Percentiles rank a stretch among this genome's conserved stretches.
Evolutionary conservation across 2,888 invertebrate species (phyloP).

Genomic region (Zygothrica quintamaculata): DNA sequence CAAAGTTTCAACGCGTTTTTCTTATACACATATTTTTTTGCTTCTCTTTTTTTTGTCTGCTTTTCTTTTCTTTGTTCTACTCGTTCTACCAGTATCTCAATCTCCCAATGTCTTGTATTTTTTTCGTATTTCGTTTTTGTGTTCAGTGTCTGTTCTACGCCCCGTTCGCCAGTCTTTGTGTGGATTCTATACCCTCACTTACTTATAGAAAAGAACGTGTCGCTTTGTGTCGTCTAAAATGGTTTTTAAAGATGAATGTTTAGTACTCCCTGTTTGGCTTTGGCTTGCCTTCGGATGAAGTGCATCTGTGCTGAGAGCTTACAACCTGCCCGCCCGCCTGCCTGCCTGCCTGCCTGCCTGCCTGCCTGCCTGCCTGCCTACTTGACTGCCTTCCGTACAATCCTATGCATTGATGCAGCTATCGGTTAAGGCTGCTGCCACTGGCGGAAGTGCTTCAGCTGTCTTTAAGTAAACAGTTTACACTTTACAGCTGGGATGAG

Average conservation of each 20-base stretch:
- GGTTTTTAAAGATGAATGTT: slow-evolving; percentile 74
- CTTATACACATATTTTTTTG: background rate
- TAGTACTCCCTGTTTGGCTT: slow-evolving; percentile 48
- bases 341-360: slow-evolving; percentile 1
- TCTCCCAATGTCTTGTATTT: slow-evolving; percentile 28
- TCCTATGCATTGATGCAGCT: slow-evolving; percentile 54
- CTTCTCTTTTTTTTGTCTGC: background rate
- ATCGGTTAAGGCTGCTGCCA: background rate
- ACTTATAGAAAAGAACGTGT: slow-evolving; percentile 51
- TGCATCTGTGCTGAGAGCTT: slow-evolving; percentile 19
- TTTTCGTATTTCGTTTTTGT: slow-evolving; percentile 15
- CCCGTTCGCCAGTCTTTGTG: slow-evolving; percentile 29
- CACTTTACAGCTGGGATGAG: slow-evolving; percentile 47
- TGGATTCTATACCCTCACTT: slow-evolving; percentile 6
- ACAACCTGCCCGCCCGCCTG: background rate
- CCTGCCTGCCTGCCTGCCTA: slow-evolving; percentile 1
- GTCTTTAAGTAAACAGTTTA: slow-evolving; percentile 49
- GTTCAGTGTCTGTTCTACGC: background rate
- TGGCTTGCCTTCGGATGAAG: slow-evolving; percentile 35
- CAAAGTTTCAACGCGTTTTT: slow-evolving; percentile 56
- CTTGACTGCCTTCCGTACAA: slow-evolving; percentile 24
- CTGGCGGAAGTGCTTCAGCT: slow-evolving; percentile 47
- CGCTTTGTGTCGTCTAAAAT: slow-evolving; percentile 74
- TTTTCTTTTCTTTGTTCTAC: background rate
- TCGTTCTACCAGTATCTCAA: slow-evolving; percentile 14